Base-by-base conservation (phyloP, 2,888 invertebrate genomes). In the Venusia cambrica region DNA sequence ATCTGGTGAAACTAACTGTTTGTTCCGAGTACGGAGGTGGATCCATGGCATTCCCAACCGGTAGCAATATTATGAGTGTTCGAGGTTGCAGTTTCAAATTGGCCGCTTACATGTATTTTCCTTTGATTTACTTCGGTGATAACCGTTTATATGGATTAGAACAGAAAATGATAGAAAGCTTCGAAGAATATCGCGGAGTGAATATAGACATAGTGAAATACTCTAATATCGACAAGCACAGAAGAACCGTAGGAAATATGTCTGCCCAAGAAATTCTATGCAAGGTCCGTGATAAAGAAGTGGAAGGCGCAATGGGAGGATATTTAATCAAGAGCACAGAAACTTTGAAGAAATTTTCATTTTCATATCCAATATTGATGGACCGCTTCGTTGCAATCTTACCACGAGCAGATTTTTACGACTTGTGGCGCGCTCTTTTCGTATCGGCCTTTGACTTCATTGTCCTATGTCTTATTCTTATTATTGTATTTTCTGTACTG, bases 221-320 rank as follows among this genome's bases (percentile, higher is more conserved):
- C 36, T 31, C 36, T 19, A 48, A 42, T 30, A 21, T 43, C 4
- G 52, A 64, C 25, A 50, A 51, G 31, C 52, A 58, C 16, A 69
- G 67, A 5, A 38, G 26, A n/a, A 26, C 54, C n/a, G 16, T 46
- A 1, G 29, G 39, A 1, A 57, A 58, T 13, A 49, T 39, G 16
- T 40, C 47, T 0, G 35, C 35, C 7, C 40, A 31, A 1, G 42
- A 42, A 2, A 57, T 62, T 45, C 26, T 62, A 4, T 19, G 40
- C 5, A 49, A 48, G 36, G 47, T 68, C 3, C 21, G 10, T 2
- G 27, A 35, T 2, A 51, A 53, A 20, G 45, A 55, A 37, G 51
- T 45, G 2, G 66, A 67, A 38, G 71, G 65, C 2, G 59, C 50
- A 4, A 11, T 62, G 4, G 60, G 61, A 2, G 60, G 57, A 4